Conservation (phyloP, 2,113 vertebrate species). For the Brachypodius melanocephalos region DNA sequence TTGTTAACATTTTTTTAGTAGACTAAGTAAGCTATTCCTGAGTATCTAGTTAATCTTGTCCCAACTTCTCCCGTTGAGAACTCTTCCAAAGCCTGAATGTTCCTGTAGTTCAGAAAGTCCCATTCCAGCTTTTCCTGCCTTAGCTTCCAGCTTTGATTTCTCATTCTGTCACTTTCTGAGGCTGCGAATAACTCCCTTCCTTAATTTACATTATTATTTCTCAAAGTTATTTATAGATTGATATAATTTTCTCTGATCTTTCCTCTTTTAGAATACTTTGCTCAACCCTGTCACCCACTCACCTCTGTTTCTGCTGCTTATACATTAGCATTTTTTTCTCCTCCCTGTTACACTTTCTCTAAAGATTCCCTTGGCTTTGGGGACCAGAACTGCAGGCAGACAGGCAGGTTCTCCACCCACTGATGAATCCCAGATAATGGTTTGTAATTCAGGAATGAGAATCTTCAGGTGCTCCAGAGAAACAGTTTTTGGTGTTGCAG, state of each 20-base stretch:
- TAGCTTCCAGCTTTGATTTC: background rate
- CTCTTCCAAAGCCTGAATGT: background rate
- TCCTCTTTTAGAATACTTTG: background rate
- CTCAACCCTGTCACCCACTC: background rate
- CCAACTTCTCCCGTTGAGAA: background rate
- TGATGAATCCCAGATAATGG: background rate
- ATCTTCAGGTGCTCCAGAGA: background rate
- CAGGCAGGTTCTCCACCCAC: background rate
- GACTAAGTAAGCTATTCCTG: background rate
- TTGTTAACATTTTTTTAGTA: background rate
- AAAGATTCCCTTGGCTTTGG: background rate
- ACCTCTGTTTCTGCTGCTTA: background rate
- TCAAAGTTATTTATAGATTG: background rate
- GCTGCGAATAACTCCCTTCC: background rate
- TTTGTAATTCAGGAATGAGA: background rate
- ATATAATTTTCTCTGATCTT: background rate
- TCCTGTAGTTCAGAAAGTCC: background rate
- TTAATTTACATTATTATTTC: conserved; percentile 4
- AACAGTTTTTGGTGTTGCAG: background rate
- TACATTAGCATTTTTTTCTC: background rate
- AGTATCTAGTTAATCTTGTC: background rate
- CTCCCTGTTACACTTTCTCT: background rate
- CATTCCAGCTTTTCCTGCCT: background rate
- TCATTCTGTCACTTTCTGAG: background rate
- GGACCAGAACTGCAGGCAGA: background rate